Evolutionary conservation across 2,113 vertebrate species (phyloP).

Genomic region (Hiodon tergisus): DNA sequence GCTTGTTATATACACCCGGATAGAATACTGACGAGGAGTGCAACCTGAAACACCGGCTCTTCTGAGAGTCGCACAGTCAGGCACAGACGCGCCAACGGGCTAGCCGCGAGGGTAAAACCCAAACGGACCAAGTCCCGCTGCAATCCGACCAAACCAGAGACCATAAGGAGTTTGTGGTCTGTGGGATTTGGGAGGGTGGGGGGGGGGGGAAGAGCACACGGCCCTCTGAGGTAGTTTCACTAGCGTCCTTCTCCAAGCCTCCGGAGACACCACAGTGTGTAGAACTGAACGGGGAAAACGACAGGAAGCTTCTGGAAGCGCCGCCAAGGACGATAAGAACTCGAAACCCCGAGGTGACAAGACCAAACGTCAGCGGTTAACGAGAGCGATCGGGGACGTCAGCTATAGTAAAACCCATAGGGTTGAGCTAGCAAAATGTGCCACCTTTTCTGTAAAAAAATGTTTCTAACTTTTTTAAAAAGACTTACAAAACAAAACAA

Average conservation of each 20-base stretch:
- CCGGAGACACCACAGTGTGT: neutral
- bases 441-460: neutral
- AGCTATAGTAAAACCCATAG: slow-evolving; percentile 13
- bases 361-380: neutral
- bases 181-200: neutral
- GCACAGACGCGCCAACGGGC: neutral
- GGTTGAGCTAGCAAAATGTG: neutral
- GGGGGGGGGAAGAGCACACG: slow-evolving; percentile 25
- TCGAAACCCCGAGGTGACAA: slow-evolving; percentile 3
- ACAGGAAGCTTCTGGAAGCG: too few relatives aligned
- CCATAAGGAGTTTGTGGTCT: neutral
- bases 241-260: slow-evolving; percentile 21
- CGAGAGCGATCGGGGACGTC: slow-evolving; percentile 31
- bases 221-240: slow-evolving; percentile 63
- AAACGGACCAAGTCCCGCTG: too few relatives aligned
- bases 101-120: neutral
- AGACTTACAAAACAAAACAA: neutral
- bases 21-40: neutral
- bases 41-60: neutral
- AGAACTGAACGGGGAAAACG: too few relatives aligned
- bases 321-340: neutral
- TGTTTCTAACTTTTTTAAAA: slow-evolving; percentile 5
- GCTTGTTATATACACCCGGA: neutral
- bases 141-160: neutral
- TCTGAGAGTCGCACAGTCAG: neutral